Conservation (phyloP, 1,140 invertebrate species). For the Macrobrachium rosenbergii region DNA sequence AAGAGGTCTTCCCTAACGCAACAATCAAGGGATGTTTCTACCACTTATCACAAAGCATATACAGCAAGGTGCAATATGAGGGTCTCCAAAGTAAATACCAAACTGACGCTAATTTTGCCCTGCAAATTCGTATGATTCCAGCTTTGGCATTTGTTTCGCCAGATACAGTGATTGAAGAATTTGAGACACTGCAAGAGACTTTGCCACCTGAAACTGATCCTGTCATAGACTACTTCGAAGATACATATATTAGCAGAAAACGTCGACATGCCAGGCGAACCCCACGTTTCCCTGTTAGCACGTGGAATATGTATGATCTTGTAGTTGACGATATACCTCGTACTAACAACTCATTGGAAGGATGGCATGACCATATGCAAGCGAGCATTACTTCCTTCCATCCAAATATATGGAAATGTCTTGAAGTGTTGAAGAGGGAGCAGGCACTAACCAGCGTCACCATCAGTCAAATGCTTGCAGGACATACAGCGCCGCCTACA, state of each 20-base stretch:
- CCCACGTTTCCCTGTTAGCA: neutral
- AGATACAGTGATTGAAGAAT: no score
- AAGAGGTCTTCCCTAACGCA: slow-evolving; percentile 3
- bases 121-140: no score
- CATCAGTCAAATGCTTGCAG: no score
- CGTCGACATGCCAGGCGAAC: neutral
- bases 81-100: no score
- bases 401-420: slow-evolving; percentile 29
- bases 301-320: slow-evolving; percentile 23
- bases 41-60: no score
- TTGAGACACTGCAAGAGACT: no score
- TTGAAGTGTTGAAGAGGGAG: slow-evolving; percentile 26
- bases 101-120: no score
- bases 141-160: no score
- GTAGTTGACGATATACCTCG: slow-evolving; percentile 21
- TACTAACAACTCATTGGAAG: slow-evolving; percentile 21
- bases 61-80: no score
- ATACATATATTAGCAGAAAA: neutral
- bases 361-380: slow-evolving; percentile 32
- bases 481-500: no score
- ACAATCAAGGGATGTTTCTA: slow-evolving; percentile 31
- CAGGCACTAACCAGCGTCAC: no score
- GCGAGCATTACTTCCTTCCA: slow-evolving; percentile 10
- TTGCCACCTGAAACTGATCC: neutral
- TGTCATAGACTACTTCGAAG: slow-evolving; percentile 1